These are phyloP conservation scores for Cassiopea andromeda DNA, from an alignment of 30 jellyfish, hydroid and myxozoan genomes.

Conservation along the genomic window DNA sequence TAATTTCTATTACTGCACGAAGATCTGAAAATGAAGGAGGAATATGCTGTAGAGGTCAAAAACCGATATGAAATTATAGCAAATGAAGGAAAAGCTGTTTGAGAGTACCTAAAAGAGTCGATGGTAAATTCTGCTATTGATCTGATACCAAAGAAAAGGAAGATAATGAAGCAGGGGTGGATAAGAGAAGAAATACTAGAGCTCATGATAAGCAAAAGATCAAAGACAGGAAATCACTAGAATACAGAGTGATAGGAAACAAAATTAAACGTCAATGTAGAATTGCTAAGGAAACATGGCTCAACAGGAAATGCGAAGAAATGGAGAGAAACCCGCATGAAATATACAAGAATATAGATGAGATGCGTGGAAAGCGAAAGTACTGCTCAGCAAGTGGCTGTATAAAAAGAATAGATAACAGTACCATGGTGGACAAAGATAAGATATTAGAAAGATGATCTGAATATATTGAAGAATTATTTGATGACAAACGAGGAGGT, in stretches of 20 bases:
- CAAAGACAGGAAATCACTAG: neutral
- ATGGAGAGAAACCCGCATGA: slow-evolving; percentile 5
- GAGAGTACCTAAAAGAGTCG: slow-evolving; percentile 3
- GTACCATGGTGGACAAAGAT: neutral
- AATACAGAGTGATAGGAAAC: neutral
- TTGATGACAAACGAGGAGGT: slow-evolving; percentile 7
- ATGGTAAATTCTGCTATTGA: neutral
- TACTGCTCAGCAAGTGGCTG: slow-evolving; percentile 2
- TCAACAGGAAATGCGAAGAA: slow-evolving; percentile 22
- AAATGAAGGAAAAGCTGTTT: neutral
- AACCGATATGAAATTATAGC: neutral
- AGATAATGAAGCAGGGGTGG: neutral
- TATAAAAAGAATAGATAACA: neutral
- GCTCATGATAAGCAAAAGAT: neutral
- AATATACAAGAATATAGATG: neutral
- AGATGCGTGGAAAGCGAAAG: neutral
- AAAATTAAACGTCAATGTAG: neutral
- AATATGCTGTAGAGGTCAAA: neutral
- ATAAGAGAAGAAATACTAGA: neutral
- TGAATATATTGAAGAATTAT: slow-evolving; percentile 1
- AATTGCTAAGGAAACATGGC: slow-evolving; percentile 3
- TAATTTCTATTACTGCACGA: neutral
- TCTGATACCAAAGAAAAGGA: slow-evolving; percentile 8
- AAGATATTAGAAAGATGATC: slow-evolving; percentile 12
- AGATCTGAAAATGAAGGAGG: neutral